Conservation (phyloP, 2,888 invertebrate species). For the Dryadula phaetusa region DNA sequence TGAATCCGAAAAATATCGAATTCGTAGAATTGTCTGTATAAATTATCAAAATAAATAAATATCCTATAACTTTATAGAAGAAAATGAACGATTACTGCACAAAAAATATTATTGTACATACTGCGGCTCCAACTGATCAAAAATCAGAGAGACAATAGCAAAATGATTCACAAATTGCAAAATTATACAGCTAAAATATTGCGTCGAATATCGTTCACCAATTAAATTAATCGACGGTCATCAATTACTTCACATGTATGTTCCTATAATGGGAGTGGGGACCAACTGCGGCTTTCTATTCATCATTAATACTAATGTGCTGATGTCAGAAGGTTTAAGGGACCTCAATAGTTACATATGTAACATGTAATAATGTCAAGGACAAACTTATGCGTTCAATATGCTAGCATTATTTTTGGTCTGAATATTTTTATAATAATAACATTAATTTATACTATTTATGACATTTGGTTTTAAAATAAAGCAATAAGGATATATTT, state of each 20-base stretch:
- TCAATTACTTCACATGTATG: slow-evolving; percentile 39
- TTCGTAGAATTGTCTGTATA: no score
- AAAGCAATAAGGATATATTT: no score
- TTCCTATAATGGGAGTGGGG: slow-evolving; percentile 30
- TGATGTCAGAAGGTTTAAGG: slow-evolving; percentile 27
- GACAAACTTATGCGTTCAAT: background rate
- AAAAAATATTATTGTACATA: background rate
- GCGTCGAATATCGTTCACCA: slow-evolving; percentile 48
- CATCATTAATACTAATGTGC: slow-evolving; percentile 34
- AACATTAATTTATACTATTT: no score
- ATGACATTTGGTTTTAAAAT: no score
- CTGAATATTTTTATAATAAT: no score
- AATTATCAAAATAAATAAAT: no score
- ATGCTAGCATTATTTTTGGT: background rate
- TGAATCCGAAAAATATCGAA: no score
- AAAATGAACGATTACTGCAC: background rate
- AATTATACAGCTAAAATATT: slow-evolving; percentile 40
- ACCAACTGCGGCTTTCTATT: slow-evolving; percentile 38
- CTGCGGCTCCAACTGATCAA: background rate
- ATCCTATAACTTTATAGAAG: background rate
- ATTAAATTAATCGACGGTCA: slow-evolving; percentile 49
- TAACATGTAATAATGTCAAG: background rate
- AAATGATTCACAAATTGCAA: slow-evolving; percentile 17
- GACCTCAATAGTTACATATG: background rate
- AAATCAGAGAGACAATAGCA: slow-evolving; percentile 8